These are phyloP conservation scores for Lepilemur ruficaudatus DNA, from an alignment of 2,797 vertebrate genomes.

Conservation along the genomic window DNA sequence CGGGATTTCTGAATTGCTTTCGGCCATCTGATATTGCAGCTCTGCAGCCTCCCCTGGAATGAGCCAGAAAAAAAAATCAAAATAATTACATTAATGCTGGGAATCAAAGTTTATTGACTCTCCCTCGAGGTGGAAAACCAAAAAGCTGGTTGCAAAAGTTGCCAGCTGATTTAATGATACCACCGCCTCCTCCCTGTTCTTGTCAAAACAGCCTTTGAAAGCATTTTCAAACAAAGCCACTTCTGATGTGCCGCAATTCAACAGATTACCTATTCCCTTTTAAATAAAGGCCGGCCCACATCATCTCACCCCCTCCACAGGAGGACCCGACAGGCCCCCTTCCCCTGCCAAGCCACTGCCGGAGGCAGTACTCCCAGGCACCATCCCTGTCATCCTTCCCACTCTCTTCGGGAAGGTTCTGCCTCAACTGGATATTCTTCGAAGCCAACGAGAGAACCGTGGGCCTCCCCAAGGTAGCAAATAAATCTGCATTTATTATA, in stretches of 20 bases:
- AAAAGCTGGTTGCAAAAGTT: constrained; percentile 84
- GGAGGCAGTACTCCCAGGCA: constrained; percentile 52
- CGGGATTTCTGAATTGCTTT: constrained; percentile 86
- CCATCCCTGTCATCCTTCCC: constrained; percentile 13
- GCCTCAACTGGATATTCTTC: constrained; percentile 52
- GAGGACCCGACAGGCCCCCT: constrained; percentile 28
- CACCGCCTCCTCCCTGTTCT: constrained; percentile 77
- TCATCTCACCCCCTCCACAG: constrained; percentile 64
- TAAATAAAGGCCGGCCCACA: constrained; percentile 62
- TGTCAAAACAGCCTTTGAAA: constrained; percentile 83
- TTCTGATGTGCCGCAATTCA: constrained; percentile 69
- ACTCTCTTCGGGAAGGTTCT: constrained; percentile 49
- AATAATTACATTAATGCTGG: constrained; percentile 87
- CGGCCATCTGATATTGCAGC: constrained; percentile 86
- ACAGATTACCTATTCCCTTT: constrained; percentile 71
- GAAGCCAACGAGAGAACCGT: constrained; percentile 45
- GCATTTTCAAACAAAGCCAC: constrained; percentile 75
- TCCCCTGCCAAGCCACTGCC: constrained; percentile 45
- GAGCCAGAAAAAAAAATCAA: constrained; percentile 78
- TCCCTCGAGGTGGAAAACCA: constrained; percentile 85
- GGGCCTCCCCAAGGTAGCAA: not conserved
- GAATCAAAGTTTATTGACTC: constrained; percentile 89
- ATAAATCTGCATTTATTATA: constrained; percentile 8
- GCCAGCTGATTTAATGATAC: constrained; percentile 84
- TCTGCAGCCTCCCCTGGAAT: constrained; percentile 79